phyloP scores from a whole-genome alignment of 2,888 invertebrate species.

The Octonoba sinensis region DNA sequence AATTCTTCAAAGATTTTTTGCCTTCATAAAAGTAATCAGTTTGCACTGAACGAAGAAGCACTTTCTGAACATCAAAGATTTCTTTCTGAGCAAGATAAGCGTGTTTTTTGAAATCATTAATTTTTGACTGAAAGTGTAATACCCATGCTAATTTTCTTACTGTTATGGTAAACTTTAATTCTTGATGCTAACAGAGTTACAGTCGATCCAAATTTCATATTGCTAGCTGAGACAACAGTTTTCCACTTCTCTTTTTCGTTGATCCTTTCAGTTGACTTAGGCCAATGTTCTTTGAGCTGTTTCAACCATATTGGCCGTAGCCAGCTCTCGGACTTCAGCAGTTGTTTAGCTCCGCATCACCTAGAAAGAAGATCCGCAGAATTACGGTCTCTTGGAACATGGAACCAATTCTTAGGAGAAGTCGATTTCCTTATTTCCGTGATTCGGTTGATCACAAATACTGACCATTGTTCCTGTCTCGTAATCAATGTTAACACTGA shows the following conservation, averaged over 20 bases:
- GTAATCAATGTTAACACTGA: slow-evolving; percentile 6
- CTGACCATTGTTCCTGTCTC: slow-evolving; percentile 7
- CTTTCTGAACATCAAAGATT: not conserved
- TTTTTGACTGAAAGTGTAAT: not conserved
- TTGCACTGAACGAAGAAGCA: not conserved
- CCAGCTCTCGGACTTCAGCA: too few relatives aligned
- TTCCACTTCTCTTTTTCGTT: slow-evolving; percentile 3
- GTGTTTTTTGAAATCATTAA: not conserved
- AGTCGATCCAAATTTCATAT: too few relatives aligned
- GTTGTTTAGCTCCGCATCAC: not conserved
- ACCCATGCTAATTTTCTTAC: not conserved
- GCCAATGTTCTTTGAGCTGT: too few relatives aligned
- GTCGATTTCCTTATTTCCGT: slow-evolving; percentile 2
- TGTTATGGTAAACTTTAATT: slow-evolving; percentile 1
- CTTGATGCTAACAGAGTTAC: not conserved
- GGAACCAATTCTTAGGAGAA: slow-evolving; percentile 6
- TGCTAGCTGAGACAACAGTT: not conserved
- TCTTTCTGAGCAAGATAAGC: not conserved
- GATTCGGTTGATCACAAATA: slow-evolving; percentile 10
- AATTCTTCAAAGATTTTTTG: too few relatives aligned
- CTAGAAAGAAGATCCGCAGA: not conserved
- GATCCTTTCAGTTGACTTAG: too few relatives aligned
- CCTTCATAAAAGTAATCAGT: slow-evolving; percentile 7
- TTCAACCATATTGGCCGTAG: too few relatives aligned
- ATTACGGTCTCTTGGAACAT: slow-evolving; percentile 6